A percentile compares a stretch with the other conserved stretches of the same genome.
Conservation (phyloP, 2,888 invertebrate genomes). For the Drosophila siamana region DNA sequence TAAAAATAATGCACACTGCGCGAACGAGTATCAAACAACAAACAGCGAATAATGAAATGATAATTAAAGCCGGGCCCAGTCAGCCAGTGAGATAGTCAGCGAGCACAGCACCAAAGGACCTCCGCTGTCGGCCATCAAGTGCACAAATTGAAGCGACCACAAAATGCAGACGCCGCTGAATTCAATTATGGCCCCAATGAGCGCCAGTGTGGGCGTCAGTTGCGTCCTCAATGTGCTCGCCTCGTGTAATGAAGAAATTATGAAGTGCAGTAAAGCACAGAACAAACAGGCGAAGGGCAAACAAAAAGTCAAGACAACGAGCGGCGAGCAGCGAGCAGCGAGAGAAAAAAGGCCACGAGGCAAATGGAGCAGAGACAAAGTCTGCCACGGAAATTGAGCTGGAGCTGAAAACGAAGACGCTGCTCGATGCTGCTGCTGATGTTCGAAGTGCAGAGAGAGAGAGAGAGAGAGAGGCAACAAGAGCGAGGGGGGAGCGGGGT, state of each 20-base stretch:
- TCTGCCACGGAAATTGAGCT: conserved; percentile 40
- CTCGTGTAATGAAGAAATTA: conserved; percentile 78
- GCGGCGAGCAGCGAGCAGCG: neutral
- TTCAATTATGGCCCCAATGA: conserved; percentile 44
- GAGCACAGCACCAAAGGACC: no score
- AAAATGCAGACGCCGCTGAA: conserved; percentile 62
- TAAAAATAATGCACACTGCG: conserved; percentile 55
- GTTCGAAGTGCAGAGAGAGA: neutral
- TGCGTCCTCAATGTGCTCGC: conserved; percentile 7
- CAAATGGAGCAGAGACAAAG: conserved; percentile 34
- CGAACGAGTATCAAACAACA: conserved; percentile 53
- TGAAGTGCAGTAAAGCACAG: conserved; percentile 71
- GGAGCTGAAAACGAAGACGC: conserved; percentile 2
- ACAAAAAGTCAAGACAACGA: conserved; percentile 18
- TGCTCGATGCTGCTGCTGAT: no score
- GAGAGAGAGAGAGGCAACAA: no score
- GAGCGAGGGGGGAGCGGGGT: no score
- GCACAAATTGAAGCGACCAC: conserved; percentile 69
- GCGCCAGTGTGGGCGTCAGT: conserved; percentile 5
- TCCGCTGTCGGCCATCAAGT: conserved; percentile 52
- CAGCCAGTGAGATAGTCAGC: no score
- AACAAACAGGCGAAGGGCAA: conserved; percentile 21
- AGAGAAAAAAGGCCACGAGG: conserved; percentile 9
- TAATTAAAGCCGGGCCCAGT: conserved; percentile 62
- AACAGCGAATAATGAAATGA: conserved; percentile 72